Conservation (phyloP, 2,888 invertebrate species). For the Drosophila cognata region DNA sequence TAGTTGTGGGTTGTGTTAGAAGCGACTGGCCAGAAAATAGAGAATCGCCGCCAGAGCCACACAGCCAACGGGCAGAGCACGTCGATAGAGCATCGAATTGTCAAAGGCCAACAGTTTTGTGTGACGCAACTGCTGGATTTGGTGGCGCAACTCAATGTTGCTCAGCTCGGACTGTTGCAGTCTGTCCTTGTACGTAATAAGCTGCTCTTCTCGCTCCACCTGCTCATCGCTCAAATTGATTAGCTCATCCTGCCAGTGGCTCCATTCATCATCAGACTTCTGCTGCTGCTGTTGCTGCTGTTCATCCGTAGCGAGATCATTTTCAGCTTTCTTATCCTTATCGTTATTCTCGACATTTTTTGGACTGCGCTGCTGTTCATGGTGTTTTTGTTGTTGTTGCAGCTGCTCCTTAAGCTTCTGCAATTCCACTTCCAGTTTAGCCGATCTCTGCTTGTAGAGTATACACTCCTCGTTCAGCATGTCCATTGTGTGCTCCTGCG, state of each 20-base stretch:
- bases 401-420: constrained; percentile 56
- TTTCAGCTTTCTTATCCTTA: background rate
- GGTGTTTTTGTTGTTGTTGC: constrained; percentile 15
- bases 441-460: constrained; percentile 70
- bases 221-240: constrained; percentile 75
- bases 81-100: constrained; percentile 58
- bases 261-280: constrained; percentile 5
- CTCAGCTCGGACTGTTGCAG: constrained; percentile 80
- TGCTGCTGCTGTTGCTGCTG: background rate
- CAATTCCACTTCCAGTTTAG: constrained; percentile 67
- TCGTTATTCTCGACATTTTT: constrained; percentile 17
- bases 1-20: constrained; percentile 41
- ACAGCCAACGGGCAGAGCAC: constrained; percentile 77
- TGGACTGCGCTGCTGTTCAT: background rate
- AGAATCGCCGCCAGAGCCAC: constrained; percentile 79
- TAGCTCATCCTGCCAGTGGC: constrained; percentile 69
- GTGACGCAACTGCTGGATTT: constrained; percentile 77
- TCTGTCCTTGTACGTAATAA: constrained; percentile 84
- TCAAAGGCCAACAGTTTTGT: constrained; percentile 45
- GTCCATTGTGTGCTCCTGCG: constrained; percentile 70
- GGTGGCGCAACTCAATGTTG: constrained; percentile 81
- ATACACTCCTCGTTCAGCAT: constrained; percentile 82
- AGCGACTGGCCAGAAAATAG: constrained; percentile 71
- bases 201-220: constrained; percentile 83
- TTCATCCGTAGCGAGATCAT: constrained; percentile 9